Conservation (phyloP, 2,113 vertebrate genomes). For the Nycticryphes semicollaris region DNA sequence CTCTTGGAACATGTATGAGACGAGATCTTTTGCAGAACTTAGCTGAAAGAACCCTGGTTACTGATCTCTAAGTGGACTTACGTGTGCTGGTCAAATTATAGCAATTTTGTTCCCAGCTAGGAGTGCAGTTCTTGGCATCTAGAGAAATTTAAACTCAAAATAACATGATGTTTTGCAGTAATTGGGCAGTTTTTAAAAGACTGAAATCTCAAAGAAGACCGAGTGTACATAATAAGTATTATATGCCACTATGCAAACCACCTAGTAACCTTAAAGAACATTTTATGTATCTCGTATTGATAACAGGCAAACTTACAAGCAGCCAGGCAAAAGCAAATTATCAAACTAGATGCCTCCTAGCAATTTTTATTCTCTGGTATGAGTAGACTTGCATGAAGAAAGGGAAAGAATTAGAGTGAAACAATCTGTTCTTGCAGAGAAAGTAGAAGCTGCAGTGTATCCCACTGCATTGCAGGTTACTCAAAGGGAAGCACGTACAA, state of each 20-base stretch:
- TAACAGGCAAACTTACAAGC: not conserved
- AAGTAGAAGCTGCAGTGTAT: not conserved
- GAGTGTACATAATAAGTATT: not conserved
- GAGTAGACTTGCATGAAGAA: not conserved
- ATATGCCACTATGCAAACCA: not conserved
- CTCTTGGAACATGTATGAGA: not conserved
- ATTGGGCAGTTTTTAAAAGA: not conserved
- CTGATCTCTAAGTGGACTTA: not conserved
- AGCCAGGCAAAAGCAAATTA: not conserved
- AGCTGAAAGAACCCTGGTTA: not conserved
- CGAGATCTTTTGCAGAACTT: not conserved
- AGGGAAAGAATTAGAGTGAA: not conserved
- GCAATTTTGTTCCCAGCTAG: not conserved
- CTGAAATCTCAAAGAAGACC: not conserved
- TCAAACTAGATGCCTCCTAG: not conserved
- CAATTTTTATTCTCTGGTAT: not conserved
- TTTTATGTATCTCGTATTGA: not conserved
- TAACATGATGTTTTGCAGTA: not conserved
- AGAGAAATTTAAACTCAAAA: not conserved
- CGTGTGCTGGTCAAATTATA: not conserved
- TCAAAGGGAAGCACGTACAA: not conserved
- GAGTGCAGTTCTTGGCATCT: not conserved
- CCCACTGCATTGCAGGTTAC: not conserved
- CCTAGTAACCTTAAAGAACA: not conserved
- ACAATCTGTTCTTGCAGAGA: not conserved